A percentile compares a stretch with the other conserved stretches of the same genome.
phyloP scores from a whole-genome alignment of 2,797 vertebrate genomes.

The Caiman crocodilus region DNA sequence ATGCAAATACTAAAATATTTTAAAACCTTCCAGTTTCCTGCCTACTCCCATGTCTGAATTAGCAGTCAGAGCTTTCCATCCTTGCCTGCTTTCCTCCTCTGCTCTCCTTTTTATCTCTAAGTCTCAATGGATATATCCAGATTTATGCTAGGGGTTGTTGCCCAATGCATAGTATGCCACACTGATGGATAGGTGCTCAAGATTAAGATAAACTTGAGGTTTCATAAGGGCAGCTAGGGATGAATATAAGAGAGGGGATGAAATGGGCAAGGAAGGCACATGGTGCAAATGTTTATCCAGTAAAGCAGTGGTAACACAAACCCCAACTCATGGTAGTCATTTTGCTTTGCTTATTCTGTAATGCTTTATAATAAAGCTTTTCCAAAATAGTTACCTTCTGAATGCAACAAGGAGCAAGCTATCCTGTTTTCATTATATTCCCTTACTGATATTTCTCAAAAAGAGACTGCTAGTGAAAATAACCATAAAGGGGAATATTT shows the following conservation, averaged over 20 bases:
- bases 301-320: not conserved
- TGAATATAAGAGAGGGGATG: not conserved
- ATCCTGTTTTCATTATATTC: not conserved
- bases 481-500: not conserved
- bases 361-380: not conserved
- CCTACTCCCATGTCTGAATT: not conserved
- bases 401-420: not conserved
- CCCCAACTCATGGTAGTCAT: not conserved
- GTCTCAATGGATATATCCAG: not conserved
- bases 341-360: not conserved
- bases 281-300: not conserved
- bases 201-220: not conserved
- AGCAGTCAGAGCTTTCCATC: not conserved
- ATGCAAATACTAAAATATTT: not conserved
- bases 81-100: not conserved
- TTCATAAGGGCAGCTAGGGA: not conserved
- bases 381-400: not conserved
- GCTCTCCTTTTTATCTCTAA: not conserved
- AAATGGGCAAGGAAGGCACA: not conserved
- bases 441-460: not conserved
- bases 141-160: not conserved
- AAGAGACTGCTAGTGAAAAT: not conserved
- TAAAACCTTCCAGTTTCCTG: not conserved
- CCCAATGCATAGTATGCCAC: not conserved
- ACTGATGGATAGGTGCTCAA: not conserved